A percentile compares a stretch with the other conserved stretches of the same genome.
phyloP scores from a whole-genome alignment of 2,113 vertebrate species.

The Sander vitreus region DNA sequence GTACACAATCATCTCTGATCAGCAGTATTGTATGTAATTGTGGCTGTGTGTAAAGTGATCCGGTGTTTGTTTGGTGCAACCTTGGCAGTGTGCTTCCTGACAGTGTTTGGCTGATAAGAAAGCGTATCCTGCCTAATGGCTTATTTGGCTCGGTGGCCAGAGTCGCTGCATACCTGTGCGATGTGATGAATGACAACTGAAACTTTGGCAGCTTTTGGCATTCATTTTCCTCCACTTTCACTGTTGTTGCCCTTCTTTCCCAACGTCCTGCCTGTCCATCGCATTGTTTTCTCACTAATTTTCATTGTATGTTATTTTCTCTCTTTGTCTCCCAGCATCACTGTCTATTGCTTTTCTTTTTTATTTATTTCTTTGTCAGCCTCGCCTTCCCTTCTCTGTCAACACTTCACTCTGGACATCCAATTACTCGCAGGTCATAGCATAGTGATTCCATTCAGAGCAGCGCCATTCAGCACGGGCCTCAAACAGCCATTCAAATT shows the following conservation, averaged over 20 bases:
- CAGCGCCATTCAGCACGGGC: slow-evolving; percentile 68
- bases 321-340: slow-evolving; percentile 24
- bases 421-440: slow-evolving; percentile 83
- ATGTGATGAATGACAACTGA: slow-evolving; percentile 52
- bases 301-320: slow-evolving; percentile 56
- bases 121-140: slow-evolving; percentile 65
- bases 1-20: slow-evolving; percentile 24
- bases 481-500: slow-evolving; percentile 82
- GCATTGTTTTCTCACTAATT: slow-evolving; percentile 56
- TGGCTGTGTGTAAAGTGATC: slow-evolving; percentile 38
- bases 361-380: slow-evolving; percentile 40
- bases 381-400: slow-evolving; percentile 57
- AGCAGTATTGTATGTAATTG: background rate
- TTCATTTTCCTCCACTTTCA: slow-evolving; percentile 26
- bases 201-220: slow-evolving; percentile 27
- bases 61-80: slow-evolving; percentile 43
- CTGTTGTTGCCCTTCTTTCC: background rate
- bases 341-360: slow-evolving; percentile 33
- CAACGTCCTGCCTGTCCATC: background rate
- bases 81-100: slow-evolving; percentile 47
- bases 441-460: slow-evolving; percentile 79
- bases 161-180: slow-evolving; percentile 28
- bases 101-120: slow-evolving; percentile 50
- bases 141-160: slow-evolving; percentile 64
- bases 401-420: slow-evolving; percentile 81